phyloP scores from a whole-genome alignment of 2,797 vertebrate species.

The Pogonophryne albipinna region DNA sequence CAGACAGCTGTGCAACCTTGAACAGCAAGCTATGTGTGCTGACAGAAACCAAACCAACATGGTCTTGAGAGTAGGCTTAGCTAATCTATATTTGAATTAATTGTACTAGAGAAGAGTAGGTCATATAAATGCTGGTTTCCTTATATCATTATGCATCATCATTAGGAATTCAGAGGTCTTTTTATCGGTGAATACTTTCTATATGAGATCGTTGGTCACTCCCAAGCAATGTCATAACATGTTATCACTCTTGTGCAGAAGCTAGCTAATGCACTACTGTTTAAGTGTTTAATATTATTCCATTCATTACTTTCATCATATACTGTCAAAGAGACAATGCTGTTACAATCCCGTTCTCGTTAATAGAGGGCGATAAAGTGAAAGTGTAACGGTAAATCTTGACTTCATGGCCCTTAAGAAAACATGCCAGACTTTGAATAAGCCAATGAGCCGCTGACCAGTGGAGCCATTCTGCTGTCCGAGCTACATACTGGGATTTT shows the following conservation, averaged over 20 bases:
- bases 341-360: not conserved
- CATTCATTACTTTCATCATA: not conserved
- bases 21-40: conserved; percentile 14
- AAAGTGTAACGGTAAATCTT: not conserved
- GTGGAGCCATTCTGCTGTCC: not conserved
- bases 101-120: too few relatives aligned
- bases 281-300: not conserved
- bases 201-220: not conserved
- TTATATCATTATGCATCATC: not conserved
- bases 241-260: not conserved
- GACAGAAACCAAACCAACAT: conserved; percentile 3
- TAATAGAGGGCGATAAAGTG: not conserved
- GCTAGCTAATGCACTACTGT: not conserved
- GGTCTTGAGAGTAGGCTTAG: not conserved
- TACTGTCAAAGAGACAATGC: too few relatives aligned
- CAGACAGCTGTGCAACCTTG: conserved; percentile 28
- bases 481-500: not conserved
- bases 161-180: not conserved
- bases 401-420: conserved; percentile 2
- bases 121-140: not conserved
- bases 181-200: not conserved
- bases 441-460: conserved; percentile 11
- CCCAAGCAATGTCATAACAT: not conserved
- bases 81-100: not conserved
- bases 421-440: conserved; percentile 3